These are phyloP conservation scores for Sinosuthora webbiana DNA, from an alignment of 2,113 vertebrate species.

Conservation along the genomic window DNA sequence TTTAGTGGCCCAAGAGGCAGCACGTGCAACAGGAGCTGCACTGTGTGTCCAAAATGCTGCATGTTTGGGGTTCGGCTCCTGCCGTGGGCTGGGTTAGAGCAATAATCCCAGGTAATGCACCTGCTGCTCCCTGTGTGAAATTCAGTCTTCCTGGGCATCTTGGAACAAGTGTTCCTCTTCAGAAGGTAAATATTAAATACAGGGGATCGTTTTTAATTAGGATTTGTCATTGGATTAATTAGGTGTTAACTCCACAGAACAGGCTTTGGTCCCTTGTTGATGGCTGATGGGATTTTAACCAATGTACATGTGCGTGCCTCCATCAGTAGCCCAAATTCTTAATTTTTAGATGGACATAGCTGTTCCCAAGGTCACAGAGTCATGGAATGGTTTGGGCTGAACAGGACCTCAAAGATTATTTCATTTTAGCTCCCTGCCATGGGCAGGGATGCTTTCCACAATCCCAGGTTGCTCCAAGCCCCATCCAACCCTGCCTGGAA, in stretches of 20 bases:
- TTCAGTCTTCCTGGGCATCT: not conserved
- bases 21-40: accelerated
- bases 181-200: not conserved
- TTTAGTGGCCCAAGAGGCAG: not conserved
- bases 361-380: not conserved
- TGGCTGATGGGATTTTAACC: not conserved
- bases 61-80: not conserved
- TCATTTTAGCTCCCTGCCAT: not conserved
- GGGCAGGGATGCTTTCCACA: not conserved
- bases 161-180: not conserved
- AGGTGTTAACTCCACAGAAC: not conserved
- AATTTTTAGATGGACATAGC: not conserved
- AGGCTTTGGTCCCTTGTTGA: not conserved
- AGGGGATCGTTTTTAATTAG: not conserved
- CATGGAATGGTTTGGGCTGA: not conserved
- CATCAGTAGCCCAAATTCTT: not conserved
- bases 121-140: not conserved
- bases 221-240: not conserved
- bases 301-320: not conserved
- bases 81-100: not conserved
- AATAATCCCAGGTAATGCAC: not conserved
- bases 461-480: accelerated
- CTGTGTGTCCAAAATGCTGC: not conserved
- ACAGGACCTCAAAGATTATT: not conserved
- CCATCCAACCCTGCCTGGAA: accelerated